A percentile compares a stretch with the other conserved stretches of the same genome.
Conservation (phyloP, 2,888 invertebrate species). For the Labia minor region DNA sequence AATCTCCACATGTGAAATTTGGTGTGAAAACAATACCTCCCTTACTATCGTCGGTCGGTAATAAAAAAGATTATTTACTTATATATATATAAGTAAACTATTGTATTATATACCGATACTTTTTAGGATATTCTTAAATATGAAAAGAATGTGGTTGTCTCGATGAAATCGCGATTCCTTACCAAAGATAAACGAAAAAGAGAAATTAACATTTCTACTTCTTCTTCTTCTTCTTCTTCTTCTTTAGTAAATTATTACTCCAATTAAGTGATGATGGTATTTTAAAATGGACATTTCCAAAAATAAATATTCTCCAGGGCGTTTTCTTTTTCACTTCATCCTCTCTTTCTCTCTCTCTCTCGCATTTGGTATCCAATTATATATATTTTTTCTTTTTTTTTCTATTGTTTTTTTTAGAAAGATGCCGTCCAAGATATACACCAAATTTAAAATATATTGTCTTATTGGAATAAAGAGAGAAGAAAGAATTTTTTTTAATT, state of each 20-base stretch:
- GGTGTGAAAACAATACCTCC: too few relatives aligned
- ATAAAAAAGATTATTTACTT: too few relatives aligned
- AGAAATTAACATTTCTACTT: too few relatives aligned
- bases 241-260: background rate
- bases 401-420: background rate
- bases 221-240: background rate
- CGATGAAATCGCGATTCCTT: background rate
- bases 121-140: too few relatives aligned
- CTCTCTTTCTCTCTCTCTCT: background rate
- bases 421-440: too few relatives aligned
- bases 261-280: background rate
- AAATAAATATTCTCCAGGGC: slow-evolving; percentile 1
- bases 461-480: too few relatives aligned
- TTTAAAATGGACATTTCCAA: background rate
- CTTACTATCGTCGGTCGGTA: too few relatives aligned
- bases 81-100: too few relatives aligned
- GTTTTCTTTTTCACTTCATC: background rate
- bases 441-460: too few relatives aligned
- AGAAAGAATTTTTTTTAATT: too few relatives aligned
- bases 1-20: too few relatives aligned
- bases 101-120: too few relatives aligned
- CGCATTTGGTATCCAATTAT: background rate
- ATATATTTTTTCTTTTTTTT: background rate
- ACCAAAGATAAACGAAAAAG: background rate
- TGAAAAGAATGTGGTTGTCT: background rate